Conservation (phyloP, 1,140 invertebrate species). For the Polypedilum pembai region DNA sequence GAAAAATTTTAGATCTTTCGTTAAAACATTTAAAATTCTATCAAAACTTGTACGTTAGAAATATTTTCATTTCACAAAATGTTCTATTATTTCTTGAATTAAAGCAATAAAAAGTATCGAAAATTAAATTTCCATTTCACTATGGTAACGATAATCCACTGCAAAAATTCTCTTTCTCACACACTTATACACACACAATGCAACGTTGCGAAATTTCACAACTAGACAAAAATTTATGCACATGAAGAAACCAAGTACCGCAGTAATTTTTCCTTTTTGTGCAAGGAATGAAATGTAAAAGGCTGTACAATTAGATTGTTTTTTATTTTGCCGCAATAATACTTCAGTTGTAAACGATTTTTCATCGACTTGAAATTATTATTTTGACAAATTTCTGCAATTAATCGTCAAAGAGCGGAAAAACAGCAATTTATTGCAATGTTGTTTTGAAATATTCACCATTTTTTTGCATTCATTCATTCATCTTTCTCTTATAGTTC, state of each 20-base stretch:
- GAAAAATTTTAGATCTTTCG: too few species aligned
- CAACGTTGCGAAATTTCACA: conserved; percentile 3
- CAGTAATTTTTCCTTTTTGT: neutral
- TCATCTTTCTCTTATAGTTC: too few species aligned
- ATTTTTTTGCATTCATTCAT: too few species aligned
- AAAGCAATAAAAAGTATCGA: too few species aligned
- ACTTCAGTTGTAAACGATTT: neutral
- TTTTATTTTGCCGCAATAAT: neutral
- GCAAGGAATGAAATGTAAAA: neutral
- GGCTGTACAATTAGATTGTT: too few species aligned
- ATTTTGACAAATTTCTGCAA: conserved; percentile 19
- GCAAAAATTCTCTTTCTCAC: neutral
- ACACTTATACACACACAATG: neutral
- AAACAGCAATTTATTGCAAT: conserved; percentile 5
- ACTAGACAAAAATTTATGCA: neutral
- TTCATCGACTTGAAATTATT: neutral
- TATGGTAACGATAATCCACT: neutral
- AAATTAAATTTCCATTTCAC: neutral
- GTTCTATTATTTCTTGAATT: too few species aligned
- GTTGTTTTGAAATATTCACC: neutral
- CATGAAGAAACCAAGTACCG: neutral
- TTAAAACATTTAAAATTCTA: too few species aligned
- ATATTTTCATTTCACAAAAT: too few species aligned
- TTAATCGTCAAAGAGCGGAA: neutral
- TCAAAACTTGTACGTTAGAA: too few species aligned